Evolutionary conservation across 2,113 vertebrate species (phyloP), one percentile per base, ranked within the genome.

Genomic region (Vulpes vulpes): DNA sequence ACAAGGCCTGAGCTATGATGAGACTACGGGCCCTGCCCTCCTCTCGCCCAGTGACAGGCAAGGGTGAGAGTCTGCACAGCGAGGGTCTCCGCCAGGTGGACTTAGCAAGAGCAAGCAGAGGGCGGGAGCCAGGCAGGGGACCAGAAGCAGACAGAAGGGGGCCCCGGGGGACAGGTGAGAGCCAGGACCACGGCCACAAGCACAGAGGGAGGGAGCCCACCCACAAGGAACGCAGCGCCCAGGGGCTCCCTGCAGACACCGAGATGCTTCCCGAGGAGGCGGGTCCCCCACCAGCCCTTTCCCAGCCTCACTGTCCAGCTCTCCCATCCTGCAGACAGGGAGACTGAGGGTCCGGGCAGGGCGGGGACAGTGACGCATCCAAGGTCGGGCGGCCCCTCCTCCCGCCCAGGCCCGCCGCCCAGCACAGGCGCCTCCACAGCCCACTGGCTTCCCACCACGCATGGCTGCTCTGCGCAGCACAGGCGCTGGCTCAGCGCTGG

Each of bases 141-240:
- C 55, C 43, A 3, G 79, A 71, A 27, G 74, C 19, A 49, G 79
- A 57, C 69, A 51, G 53, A 57, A 78, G n/a, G 11, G 3, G 43
- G 35, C 19, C 9, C 9, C 0, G 57, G 17, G 62, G 32, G 5
- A 14, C 38, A 11, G n/a, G 20, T 3, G 57, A 89, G 32, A 55
- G 22, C 8, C 65, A 64, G 53, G 88, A 32, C 30, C 38, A 22
- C 5, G n/a, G 83, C 27, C 7, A 0, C 3, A 8, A n/a, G 51
- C 20, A 38, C 19, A 14, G 81, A 25, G 43, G 0, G 0, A 49
- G 64, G 0, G 17, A 16, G 32, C 38, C 83, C 8, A 0, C 64
- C 30, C 16, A 10, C n/a, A 11, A n/a, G 59, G 32, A 53, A 4
- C 23, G 0, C 2, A 0, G 69, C 20, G 38, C 27, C 55, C 10